These are phyloP conservation scores for Lepidothrix coronata DNA, from an alignment of 2,113 vertebrate genomes.

Conservation along the genomic window DNA sequence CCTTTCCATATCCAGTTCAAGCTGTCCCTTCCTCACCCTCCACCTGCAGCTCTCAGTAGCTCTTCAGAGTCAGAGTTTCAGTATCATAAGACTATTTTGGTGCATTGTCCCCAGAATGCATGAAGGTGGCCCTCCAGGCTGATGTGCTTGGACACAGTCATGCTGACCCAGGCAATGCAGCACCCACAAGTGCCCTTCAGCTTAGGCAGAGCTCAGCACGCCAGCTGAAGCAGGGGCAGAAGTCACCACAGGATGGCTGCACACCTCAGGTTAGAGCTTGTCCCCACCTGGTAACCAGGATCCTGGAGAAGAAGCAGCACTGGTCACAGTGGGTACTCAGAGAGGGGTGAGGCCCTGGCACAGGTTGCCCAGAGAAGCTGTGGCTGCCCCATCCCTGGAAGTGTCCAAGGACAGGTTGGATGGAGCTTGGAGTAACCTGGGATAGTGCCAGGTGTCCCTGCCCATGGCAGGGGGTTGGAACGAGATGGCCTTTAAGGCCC, in stretches of 20 bases:
- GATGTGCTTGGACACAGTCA: rapidly evolving
- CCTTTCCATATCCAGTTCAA: background rate
- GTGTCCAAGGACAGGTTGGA: background rate
- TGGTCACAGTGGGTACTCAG: background rate
- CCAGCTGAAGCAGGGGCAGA: background rate
- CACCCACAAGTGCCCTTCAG: rapidly evolving
- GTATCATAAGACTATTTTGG: background rate
- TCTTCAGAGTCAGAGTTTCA: background rate
- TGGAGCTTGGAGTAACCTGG: background rate
- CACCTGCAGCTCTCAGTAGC: background rate
- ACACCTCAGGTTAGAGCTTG: background rate
- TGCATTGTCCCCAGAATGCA: background rate
- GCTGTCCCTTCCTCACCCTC: background rate
- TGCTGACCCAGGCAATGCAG: background rate
- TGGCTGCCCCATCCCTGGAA: background rate
- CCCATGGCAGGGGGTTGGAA: background rate
- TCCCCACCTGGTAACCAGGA: background rate
- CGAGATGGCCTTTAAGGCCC: background rate
- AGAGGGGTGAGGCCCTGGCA: background rate
- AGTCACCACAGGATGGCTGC: background rate
- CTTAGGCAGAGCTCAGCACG: background rate
- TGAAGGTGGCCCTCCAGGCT: background rate
- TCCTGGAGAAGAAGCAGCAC: background rate
- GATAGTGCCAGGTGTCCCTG: background rate
- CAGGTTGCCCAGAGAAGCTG: background rate